A percentile compares a stretch with the other conserved stretches of the same genome.
Conservation (phyloP, 2,888 invertebrate species). For the Capitulum mitella region DNA sequence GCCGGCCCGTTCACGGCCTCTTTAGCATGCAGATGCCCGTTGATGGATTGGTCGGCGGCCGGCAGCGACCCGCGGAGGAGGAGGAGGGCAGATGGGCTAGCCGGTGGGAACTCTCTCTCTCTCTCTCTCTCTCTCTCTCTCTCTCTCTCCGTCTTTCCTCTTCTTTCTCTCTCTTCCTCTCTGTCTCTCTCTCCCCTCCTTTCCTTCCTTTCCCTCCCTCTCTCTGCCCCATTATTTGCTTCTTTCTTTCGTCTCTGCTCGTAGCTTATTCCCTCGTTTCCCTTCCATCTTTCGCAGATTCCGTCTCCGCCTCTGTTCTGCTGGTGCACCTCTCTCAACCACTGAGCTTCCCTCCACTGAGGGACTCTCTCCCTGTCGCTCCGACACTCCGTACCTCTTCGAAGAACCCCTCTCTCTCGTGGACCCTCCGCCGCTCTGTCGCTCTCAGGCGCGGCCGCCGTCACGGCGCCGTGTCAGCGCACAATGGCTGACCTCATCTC, state of each 20-base stretch:
- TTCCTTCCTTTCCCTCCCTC: no score
- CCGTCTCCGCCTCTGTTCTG: conserved; percentile 13
- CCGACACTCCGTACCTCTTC: no score
- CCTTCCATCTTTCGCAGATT: neutral
- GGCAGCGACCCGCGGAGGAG: neutral
- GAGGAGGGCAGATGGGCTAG: neutral
- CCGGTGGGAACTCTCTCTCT: no score
- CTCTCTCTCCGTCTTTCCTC: neutral
- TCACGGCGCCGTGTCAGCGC: neutral
- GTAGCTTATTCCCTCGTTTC: neutral
- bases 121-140: conserved; percentile 19
- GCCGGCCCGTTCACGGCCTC: neutral
- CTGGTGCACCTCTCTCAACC: no score
- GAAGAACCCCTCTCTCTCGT: conserved; percentile 11
- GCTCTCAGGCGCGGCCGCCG: neutral
- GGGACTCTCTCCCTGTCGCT: no score
- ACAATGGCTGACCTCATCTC: neutral
- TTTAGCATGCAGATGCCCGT: conserved; percentile 19
- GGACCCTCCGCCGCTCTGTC: neutral
- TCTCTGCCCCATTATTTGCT: no score
- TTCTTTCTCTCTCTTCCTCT: neutral
- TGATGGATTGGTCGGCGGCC: neutral
- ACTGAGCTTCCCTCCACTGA: no score
- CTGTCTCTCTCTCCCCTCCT: neutral
- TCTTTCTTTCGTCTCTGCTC: neutral